These are phyloP conservation scores for Dendronephthya gigantea DNA, from an alignment of 64 coral and sea anemone species.

Conservation along the genomic window DNA sequence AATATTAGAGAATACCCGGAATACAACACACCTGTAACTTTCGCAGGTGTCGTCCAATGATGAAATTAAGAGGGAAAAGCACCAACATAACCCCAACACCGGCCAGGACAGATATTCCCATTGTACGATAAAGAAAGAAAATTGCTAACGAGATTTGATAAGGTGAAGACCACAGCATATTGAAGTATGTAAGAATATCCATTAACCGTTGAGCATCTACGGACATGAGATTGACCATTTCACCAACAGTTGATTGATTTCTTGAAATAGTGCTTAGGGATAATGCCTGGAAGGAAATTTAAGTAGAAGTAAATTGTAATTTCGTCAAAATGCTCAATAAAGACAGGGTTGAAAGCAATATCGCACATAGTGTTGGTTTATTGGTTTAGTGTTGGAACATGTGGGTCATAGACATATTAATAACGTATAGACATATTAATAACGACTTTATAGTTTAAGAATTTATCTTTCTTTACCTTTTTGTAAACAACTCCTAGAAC, in stretches of 20 bases:
- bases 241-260: conserved; percentile 59
- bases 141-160: conserved; percentile 47
- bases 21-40: conserved; percentile 44
- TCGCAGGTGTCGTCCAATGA: conserved; percentile 32
- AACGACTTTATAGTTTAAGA: neutral
- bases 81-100: conserved; percentile 65
- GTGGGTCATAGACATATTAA: too few relatives aligned
- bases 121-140: conserved; percentile 61
- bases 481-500: conserved; percentile 57
- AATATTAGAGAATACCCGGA: neutral
- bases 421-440: neutral
- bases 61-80: conserved; percentile 50
- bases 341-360: too few relatives aligned
- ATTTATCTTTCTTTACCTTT: conserved; percentile 29
- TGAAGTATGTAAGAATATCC: conserved; percentile 50
- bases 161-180: conserved; percentile 50
- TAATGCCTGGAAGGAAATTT: conserved; percentile 35
- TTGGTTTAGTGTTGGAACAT: too few relatives aligned
- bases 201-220: conserved; percentile 67
- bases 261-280: conserved; percentile 53
- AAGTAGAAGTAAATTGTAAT: neutral
- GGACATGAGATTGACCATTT: conserved; percentile 82
- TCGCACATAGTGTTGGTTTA: too few relatives aligned
- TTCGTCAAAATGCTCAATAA: too few relatives aligned
- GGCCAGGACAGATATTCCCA: conserved; percentile 58